These are phyloP conservation scores for Hippolais icterina DNA, from an alignment of 2,113 vertebrate genomes.

Conservation along the genomic window DNA sequence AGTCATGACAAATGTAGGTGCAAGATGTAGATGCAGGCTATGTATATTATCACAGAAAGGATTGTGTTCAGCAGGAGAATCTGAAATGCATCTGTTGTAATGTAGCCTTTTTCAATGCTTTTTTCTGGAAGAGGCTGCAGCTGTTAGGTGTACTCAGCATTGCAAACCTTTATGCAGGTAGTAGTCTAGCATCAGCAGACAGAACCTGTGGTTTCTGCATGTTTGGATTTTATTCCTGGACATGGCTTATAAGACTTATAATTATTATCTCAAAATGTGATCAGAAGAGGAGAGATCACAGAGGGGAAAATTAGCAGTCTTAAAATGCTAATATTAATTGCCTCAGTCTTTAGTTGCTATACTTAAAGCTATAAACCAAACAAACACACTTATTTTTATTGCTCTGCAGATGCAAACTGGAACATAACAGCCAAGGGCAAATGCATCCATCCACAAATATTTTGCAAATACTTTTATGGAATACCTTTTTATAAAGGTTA, in stretches of 20 bases:
- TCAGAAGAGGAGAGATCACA: neutral
- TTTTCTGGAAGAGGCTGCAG: conserved; percentile 19
- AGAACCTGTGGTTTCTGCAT: neutral
- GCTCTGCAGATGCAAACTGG: neutral
- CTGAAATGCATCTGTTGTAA: conserved; percentile 5
- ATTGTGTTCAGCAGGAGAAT: neutral
- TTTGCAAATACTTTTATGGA: neutral
- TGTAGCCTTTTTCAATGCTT: neutral
- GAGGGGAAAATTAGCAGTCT: neutral
- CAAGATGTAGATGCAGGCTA: neutral
- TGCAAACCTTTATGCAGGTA: neutral
- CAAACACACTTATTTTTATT: neutral
- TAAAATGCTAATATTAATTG: neutral
- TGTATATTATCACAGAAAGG: neutral
- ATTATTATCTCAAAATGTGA: neutral
- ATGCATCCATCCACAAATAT: neutral
- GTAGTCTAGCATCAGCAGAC: neutral
- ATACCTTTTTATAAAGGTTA: neutral
- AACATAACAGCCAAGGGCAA: neutral
- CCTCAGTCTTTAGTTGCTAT: neutral
- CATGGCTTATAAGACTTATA: neutral
- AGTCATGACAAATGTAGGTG: neutral
- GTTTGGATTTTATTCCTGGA: neutral
- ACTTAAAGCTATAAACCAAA: neutral
- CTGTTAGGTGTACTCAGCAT: neutral